Evolutionary conservation across 2,113 vertebrate species (phyloP).

Genomic region (Oenanthe melanoleuca): DNA sequence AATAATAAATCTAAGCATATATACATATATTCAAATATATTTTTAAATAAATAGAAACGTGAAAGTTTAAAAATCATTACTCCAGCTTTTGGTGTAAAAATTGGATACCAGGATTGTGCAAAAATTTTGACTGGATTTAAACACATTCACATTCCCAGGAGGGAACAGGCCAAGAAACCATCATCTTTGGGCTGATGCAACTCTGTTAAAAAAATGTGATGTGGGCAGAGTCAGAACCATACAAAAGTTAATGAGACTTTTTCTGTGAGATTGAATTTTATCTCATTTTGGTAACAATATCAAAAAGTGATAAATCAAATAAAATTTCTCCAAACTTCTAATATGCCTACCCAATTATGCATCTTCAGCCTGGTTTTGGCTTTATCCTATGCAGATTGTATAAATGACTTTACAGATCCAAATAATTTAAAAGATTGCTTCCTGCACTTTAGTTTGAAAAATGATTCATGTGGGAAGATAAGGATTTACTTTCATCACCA

Average conservation of each 20-base stretch:
- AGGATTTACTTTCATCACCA: not conserved
- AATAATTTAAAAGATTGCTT: not conserved
- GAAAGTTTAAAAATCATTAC: not conserved
- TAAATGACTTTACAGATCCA: not conserved
- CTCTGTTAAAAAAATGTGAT: not conserved
- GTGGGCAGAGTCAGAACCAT: not conserved
- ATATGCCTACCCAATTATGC: not conserved
- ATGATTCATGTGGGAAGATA: constrained; percentile 9
- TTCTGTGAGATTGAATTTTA: not conserved
- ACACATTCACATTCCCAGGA: not conserved
- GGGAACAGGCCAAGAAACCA: not conserved
- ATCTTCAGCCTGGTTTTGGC: not conserved
- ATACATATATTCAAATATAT: not conserved
- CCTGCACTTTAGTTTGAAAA: constrained; percentile 14
- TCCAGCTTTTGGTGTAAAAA: not conserved
- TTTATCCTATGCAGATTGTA: not conserved
- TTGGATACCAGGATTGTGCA: not conserved
- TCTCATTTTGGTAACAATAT: not conserved
- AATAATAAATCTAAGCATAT: not conserved
- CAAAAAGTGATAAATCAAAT: not conserved
- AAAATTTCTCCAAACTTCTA: not conserved
- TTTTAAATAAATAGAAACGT: not conserved
- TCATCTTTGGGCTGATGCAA: not conserved
- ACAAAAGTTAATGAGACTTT: not conserved
- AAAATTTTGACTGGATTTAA: not conserved